These are phyloP conservation scores for Candidula unifasciata DNA, from an alignment of 2,888 invertebrate genomes.

Conservation along the genomic window DNA sequence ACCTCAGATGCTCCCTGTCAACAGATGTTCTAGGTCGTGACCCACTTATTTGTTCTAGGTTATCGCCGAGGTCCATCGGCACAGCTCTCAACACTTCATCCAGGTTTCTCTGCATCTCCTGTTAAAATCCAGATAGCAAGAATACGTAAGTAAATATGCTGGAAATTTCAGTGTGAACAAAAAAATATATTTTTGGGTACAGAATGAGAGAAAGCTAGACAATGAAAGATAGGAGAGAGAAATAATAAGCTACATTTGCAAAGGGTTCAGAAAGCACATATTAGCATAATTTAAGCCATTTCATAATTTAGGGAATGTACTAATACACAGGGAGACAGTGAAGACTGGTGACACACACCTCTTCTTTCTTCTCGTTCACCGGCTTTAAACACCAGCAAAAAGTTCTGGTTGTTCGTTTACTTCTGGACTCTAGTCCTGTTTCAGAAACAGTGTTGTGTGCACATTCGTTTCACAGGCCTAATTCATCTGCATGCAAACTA, in stretches of 20 bases:
- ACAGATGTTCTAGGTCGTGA: conserved; percentile 24
- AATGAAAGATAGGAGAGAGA: background rate
- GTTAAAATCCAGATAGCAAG: background rate
- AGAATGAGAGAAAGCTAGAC: background rate
- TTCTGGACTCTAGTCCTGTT: too few species aligned
- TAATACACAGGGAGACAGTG: background rate
- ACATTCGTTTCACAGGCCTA: too few species aligned
- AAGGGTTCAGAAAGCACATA: too few species aligned
- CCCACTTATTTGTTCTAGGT: conserved; percentile 54
- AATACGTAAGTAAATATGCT: background rate
- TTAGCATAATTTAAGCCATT: too few species aligned
- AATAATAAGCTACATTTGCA: too few species aligned
- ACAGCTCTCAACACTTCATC: conserved; percentile 55
- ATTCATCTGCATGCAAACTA: too few species aligned
- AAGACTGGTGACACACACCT: too few species aligned
- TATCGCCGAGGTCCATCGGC: conserved; percentile 54
- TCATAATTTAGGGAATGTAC: background rate
- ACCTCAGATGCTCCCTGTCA: conserved; percentile 13
- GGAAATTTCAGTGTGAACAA: background rate
- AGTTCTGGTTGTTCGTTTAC: too few species aligned
- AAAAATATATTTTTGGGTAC: background rate
- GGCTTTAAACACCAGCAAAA: too few species aligned
- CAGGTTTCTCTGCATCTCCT: conserved; percentile 55
- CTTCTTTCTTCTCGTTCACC: too few species aligned
- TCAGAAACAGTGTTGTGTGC: too few species aligned